Base-by-base conservation (phyloP, 1,140 invertebrate genomes). In the Halotydeus destructor region DNA sequence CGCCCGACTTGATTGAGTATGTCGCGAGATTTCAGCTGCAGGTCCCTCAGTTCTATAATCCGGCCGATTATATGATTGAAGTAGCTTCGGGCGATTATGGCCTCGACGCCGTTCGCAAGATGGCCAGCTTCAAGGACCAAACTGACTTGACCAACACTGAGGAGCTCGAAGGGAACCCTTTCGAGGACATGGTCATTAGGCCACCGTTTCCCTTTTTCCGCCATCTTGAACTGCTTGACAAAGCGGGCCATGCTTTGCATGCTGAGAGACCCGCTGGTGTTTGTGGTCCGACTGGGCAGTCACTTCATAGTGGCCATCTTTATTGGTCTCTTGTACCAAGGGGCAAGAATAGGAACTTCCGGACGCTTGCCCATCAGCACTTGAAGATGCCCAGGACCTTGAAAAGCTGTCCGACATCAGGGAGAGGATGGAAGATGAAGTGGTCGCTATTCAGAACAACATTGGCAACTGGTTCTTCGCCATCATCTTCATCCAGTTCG, bases 391-490 rank as follows among this genome's bases (percentile, higher is more conserved):
- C 11, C 22, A 12, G 11, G 14, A 16, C 11, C 24, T 27, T 0
- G 25, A 39, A 11, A 9, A 39, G 2, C 14, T 26, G 11, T 24
- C 4, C 1, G 11, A 25, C 5, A 16, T 39, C 3, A 26, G 18
- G 30, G 1, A 25, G 1, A 16, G 12, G 3, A 27, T 39, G 2
- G 25, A 26, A 3, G 23, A 25, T 11, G 9, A 26, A 3, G 37
- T 26, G 18, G 9, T 38, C 1, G 36, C 44, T 3, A 47, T n/a
- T 2, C 31, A 27, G 11, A 43, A 48, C 6, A 94, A 94, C 57
- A 74, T 82, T 19, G 85, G 83, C 16, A 88, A 80, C 57, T 70
- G 93, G 34, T 94, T 93, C 63, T 93, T 93, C 60, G 84, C 79
- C 45, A 75, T 89, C 43, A 72, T 94, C 57, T 93, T 94, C 61